These are phyloP conservation scores for Leucoraja erinaceus DNA, from an alignment of 2,113 vertebrate species.

Conservation along the genomic window DNA sequence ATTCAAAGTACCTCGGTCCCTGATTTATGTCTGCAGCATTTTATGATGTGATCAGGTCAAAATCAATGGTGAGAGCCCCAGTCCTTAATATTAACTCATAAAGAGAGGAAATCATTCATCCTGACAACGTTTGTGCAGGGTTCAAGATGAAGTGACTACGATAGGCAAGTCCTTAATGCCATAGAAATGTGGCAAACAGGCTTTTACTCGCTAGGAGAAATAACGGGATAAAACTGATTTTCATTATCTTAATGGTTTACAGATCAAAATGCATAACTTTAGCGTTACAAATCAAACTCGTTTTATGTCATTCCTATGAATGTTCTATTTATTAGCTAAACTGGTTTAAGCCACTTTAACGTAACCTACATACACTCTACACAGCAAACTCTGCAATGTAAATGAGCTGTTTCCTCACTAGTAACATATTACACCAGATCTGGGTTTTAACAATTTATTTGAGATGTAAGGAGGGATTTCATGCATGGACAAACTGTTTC, in stretches of 20 bases:
- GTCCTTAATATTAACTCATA: not conserved
- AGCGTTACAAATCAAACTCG: not conserved
- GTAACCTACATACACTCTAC: no score
- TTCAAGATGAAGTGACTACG: not conserved
- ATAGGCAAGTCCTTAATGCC: not conserved
- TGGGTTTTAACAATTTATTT: not conserved
- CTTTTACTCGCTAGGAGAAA: not conserved
- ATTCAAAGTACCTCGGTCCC: not conserved
- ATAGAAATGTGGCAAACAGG: not conserved
- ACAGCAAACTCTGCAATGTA: no score
- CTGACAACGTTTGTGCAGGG: not conserved
- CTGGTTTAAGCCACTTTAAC: no score
- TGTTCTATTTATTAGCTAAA: not conserved
- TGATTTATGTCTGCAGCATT: not conserved
- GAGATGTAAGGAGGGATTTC: no score
- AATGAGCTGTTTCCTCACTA: not conserved
- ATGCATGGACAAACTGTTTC: not conserved
- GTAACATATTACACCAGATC: not conserved
- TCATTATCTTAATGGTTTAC: not conserved
- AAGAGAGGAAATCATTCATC: not conserved
- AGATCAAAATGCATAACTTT: not conserved
- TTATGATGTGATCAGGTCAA: not conserved
- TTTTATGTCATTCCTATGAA: not conserved
- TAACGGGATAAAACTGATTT: not conserved
- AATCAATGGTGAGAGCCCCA: not conserved